Percentiles rank a stretch among this genome's conserved stretches.
These are phyloP conservation scores for Anniella stebbinsi DNA, from an alignment of 2,797 vertebrate species.

Conservation along the genomic window DNA sequence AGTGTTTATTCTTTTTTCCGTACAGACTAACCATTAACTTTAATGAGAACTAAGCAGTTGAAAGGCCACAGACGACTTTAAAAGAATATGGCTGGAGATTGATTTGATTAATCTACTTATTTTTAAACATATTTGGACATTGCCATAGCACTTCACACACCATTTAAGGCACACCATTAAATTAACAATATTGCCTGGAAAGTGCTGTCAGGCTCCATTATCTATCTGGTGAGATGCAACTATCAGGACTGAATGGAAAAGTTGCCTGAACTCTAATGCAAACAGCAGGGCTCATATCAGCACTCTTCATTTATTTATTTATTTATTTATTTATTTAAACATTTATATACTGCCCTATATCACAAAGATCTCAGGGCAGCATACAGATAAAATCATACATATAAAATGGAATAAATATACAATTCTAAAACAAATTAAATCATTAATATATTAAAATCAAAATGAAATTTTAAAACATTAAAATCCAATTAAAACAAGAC, in stretches of 20 bases:
- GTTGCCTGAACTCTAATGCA: background rate
- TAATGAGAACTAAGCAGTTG: constrained; percentile 15
- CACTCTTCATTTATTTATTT: constrained; percentile 21
- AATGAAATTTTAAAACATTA: too few relatives aligned
- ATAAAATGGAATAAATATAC: too few relatives aligned
- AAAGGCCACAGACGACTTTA: constrained; percentile 9
- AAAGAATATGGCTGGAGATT: constrained; percentile 53
- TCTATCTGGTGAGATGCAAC: constrained; percentile 34
- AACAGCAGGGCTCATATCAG: constrained; percentile 13
- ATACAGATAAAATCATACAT: too few relatives aligned
- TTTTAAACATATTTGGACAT: constrained; percentile 43
- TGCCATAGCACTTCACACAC: constrained; percentile 34
- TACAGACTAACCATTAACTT: background rate
- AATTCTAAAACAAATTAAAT: too few relatives aligned
- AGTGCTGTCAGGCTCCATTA: constrained; percentile 47
- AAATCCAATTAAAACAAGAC: too few relatives aligned
- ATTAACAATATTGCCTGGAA: constrained; percentile 48
- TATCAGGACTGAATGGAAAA: constrained; percentile 25
- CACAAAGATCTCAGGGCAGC: too few relatives aligned
- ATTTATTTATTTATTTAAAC: too few relatives aligned
- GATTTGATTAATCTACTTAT: constrained; percentile 34
- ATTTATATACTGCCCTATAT: too few relatives aligned
- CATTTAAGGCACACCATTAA: constrained; percentile 48
- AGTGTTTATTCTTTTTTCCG: background rate
- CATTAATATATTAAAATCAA: too few relatives aligned